Evolutionary conservation across 2,113 vertebrate species (phyloP), one percentile per base, ranked within the genome.

Genomic region (Nibea coibor): DNA sequence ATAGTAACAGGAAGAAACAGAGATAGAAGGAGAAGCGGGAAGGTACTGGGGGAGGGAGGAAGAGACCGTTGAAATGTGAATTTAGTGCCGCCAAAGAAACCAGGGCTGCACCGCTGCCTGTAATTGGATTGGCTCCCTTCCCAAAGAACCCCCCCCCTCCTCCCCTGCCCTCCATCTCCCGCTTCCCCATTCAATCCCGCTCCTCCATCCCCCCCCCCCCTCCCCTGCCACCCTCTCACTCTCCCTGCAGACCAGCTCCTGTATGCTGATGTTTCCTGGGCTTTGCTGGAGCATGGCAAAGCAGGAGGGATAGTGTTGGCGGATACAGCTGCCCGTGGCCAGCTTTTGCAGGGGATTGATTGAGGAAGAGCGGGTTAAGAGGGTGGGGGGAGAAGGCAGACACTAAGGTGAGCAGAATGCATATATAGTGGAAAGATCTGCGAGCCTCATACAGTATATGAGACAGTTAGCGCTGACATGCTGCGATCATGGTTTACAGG

Each of bases 81-180:
- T 94, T 93, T 91, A 92, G 90, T 90, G 91, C 83, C 77, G 87
- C 88, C 82, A 82, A 92, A 91, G 89, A 93, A 93, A 92, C 91
- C 83, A 75, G 93, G 91, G 88, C 91, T 93, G 92, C 93, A 93
- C 92, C 87, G 85, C 92, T 94, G 93, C 91, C 93, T 80, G 86
- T 95, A 96, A 96, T 94, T 96, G 87, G 91, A 95, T 94, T 96
- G 96, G 96, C 95, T 94, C 67, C 75, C 73, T 92, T 95, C 95
- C 95, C 94, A 91, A 94, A 94, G 83, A 93, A 77, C n/a, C 59
- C 69, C 81, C 85, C 83, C 88, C 90, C 91, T 84, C 31, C 31
- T 89, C 91, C 91, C 90, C 91, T 85, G 59, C 75, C 62, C 78
- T 67, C 83, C 81, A 74, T 81, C 88, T 87, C 85, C 67, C 65